Percentiles rank a stretch among this genome's conserved stretches.
phyloP scores from a whole-genome alignment of 2,113 vertebrate genomes.

The Phylloscopus trochiloides region DNA sequence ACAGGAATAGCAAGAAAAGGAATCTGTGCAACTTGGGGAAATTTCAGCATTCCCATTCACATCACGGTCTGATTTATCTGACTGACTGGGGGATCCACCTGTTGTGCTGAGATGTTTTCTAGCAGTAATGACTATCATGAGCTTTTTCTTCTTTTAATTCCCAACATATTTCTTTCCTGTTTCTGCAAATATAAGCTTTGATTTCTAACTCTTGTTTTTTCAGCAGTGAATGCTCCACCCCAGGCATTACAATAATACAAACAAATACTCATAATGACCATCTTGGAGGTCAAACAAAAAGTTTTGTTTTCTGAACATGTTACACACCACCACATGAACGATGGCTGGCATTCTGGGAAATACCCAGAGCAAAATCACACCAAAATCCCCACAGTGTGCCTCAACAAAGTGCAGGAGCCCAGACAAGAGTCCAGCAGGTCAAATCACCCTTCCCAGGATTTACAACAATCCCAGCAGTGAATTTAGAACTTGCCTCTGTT shows the following conservation, averaged over 20 bases:
- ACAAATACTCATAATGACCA: not conserved
- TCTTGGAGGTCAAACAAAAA: not conserved
- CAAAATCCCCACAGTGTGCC: not conserved
- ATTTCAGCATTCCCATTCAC: not conserved
- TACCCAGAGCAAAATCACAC: not conserved
- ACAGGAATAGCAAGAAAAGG: not conserved
- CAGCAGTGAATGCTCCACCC: not conserved
- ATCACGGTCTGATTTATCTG: not conserved
- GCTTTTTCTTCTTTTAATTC: not conserved
- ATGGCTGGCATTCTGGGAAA: not conserved
- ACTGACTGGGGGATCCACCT: not conserved
- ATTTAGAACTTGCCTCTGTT: not conserved
- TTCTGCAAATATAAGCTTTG: not conserved
- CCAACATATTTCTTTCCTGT: not conserved
- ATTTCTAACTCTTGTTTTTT: not conserved
- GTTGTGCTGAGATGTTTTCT: not conserved
- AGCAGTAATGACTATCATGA: not conserved
- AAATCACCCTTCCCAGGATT: not conserved
- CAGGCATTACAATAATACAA: not conserved
- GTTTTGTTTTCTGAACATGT: not conserved
- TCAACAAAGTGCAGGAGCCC: not conserved
- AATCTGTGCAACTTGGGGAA: not conserved
- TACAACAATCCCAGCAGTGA: not conserved
- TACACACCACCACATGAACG: not conserved
- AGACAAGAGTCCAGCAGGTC: fast-evolving